Evolutionary conservation across 1,140 invertebrate genomes (phyloP).

Genomic region (Trichogramma pretiosum): DNA sequence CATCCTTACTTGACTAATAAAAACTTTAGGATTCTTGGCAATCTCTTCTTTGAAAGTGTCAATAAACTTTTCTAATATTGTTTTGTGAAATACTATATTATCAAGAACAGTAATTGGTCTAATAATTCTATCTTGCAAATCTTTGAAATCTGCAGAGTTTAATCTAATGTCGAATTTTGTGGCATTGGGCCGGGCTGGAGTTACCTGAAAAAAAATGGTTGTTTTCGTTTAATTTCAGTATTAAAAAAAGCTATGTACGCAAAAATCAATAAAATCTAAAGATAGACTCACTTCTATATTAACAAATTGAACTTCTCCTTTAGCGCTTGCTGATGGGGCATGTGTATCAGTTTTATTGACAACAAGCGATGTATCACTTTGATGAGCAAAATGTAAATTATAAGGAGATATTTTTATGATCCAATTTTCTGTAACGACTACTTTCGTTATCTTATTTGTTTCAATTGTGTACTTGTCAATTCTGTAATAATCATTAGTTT

Average conservation of each 20-base stretch:
- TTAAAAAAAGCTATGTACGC: constrained; percentile 1
- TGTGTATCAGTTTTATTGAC: constrained; percentile 70
- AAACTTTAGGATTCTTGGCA: constrained; percentile 59
- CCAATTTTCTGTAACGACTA: constrained; percentile 80
- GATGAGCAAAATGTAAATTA: constrained; percentile 63
- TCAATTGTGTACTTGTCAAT: constrained; percentile 68
- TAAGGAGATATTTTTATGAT: constrained; percentile 78
- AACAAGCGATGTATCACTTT: constrained; percentile 66
- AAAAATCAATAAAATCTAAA: neutral
- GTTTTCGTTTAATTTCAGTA: too few species aligned
- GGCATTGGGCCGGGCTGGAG: constrained; percentile 49
- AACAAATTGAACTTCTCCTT: constrained; percentile 64
- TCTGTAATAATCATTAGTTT: constrained; percentile 40
- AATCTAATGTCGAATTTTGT: constrained; percentile 60
- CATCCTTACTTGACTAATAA: constrained; percentile 53
- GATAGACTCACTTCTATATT: constrained; percentile 55
- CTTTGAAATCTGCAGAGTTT: constrained; percentile 68
- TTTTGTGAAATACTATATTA: constrained; percentile 70
- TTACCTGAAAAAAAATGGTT: constrained; percentile 44
- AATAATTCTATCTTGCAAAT: constrained; percentile 68
- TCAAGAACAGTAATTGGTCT: constrained; percentile 64
- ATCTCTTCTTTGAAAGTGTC: constrained; percentile 73
- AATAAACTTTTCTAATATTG: constrained; percentile 73
- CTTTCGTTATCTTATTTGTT: constrained; percentile 56
- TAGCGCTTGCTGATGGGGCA: constrained; percentile 53